Conservation (phyloP, 1,140 invertebrate species). For the Phenacoccus solenopsis region DNA sequence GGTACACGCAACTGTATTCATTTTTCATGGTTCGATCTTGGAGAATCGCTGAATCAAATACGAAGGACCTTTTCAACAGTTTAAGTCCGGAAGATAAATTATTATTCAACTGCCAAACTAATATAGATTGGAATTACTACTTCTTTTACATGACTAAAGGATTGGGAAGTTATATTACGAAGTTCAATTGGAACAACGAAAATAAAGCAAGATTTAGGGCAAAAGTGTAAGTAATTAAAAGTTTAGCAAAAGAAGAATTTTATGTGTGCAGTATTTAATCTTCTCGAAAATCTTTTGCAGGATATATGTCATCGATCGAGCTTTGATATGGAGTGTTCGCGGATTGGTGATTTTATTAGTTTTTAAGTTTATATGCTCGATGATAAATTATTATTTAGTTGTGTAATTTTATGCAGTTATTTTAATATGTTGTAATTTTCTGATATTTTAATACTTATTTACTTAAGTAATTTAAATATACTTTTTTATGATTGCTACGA, state of each 20-base stretch:
- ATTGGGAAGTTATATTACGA: not conserved
- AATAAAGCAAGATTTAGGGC: not conserved
- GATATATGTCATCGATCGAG: not conserved
- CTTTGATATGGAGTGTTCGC: not conserved
- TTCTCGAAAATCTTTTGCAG: too few species aligned
- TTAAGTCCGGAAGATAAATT: not conserved
- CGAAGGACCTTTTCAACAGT: not conserved
- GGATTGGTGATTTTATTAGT: not conserved
- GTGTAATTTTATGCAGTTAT: not conserved
- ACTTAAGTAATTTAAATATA: too few species aligned
- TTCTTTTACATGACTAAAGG: not conserved
- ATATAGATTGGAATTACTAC: not conserved
- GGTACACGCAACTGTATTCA: not conserved
- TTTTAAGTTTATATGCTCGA: not conserved
- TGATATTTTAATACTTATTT: too few species aligned
- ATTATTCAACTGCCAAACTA: not conserved
- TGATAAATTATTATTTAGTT: not conserved
- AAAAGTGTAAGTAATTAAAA: not conserved
- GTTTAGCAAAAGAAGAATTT: not conserved
- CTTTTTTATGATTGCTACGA: too few species aligned
- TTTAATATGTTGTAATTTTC: too few species aligned
- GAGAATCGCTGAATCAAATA: not conserved
- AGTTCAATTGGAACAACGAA: not conserved
- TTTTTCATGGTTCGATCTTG: not conserved
- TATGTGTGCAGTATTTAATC: not conserved